phyloP scores from a whole-genome alignment of 2,113 vertebrate species.

The Oenanthe melanoleuca region DNA sequence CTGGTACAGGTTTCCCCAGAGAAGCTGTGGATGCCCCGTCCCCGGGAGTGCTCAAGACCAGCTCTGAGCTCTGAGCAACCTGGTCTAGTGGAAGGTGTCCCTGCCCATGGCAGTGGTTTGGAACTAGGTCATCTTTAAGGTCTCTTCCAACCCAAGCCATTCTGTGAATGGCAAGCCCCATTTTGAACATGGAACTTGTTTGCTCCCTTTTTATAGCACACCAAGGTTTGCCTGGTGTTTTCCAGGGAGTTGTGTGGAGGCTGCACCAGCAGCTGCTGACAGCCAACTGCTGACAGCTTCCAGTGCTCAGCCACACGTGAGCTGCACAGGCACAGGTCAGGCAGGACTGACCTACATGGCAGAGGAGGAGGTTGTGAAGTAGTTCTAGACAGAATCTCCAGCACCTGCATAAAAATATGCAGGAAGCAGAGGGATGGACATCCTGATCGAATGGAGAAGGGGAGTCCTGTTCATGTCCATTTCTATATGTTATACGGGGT shows the following conservation, averaged over 20 bases:
- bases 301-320: fast-evolving
- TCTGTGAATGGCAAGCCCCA: not conserved
- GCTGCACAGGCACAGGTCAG: not conserved
- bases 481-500: fast-evolving
- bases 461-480: not conserved
- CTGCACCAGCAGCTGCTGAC: not conserved
- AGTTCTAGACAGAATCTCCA: not conserved
- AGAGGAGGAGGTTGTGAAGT: not conserved
- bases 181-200: not conserved
- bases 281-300: not conserved
- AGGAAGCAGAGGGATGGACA: not conserved
- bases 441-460: not conserved
- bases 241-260: not conserved
- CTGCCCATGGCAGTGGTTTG: not conserved
- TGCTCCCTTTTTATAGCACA: not conserved
- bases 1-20: not conserved
- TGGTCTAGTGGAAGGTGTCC: not conserved
- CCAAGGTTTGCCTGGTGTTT: not conserved
- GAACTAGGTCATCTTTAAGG: not conserved
- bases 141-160: not conserved
- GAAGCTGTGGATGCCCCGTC: fast-evolving
- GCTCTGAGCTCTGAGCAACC: not conserved
- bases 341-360: not conserved
- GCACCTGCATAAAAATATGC: not conserved
- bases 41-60: not conserved